Evolutionary conservation across 1,140 invertebrate species (phyloP).

Genomic region (Drosophila albomicans): DNA sequence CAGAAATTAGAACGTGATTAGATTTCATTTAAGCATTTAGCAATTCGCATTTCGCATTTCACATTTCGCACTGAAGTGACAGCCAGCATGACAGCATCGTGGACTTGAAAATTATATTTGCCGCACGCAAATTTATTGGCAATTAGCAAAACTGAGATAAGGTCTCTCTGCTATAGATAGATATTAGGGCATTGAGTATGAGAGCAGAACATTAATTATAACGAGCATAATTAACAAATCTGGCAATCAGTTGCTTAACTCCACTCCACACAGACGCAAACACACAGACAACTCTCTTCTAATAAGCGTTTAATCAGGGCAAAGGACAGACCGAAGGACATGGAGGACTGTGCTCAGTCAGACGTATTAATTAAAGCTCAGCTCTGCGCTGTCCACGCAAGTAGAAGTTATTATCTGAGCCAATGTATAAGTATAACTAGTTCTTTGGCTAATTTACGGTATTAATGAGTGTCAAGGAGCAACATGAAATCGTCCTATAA

Average conservation of each 20-base stretch:
- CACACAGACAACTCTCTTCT: constrained; percentile 13
- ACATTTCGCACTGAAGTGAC: constrained; percentile 74
- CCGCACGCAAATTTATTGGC: constrained; percentile 73
- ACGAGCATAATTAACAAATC: constrained; percentile 80
- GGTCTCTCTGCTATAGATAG: not conserved
- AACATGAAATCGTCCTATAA: constrained; percentile 62
- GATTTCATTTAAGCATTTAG: constrained; percentile 80
- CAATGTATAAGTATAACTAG: constrained; percentile 15
- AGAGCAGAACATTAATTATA: constrained; percentile 69
- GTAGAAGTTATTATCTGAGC: constrained; percentile 73
- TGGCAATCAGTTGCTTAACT: constrained; percentile 61
- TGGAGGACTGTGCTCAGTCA: constrained; percentile 44
- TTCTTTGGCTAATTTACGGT: constrained; percentile 68
- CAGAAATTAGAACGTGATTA: constrained; percentile 81
- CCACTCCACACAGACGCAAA: constrained; percentile 15
- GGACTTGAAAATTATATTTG: constrained; percentile 68
- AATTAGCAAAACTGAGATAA: constrained; percentile 54
- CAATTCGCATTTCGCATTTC: constrained; percentile 64
- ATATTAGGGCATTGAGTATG: not conserved
- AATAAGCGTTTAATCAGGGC: constrained; percentile 56
- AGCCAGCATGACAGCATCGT: constrained; percentile 66
- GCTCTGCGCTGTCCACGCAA: constrained; percentile 68
- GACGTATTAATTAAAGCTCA: constrained; percentile 76
- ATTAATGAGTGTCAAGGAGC: constrained; percentile 61
- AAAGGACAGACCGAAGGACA: constrained; percentile 3